Evolutionary conservation across 2,888 invertebrate species (phyloP).

Genomic region (Clostera curtula): DNA sequence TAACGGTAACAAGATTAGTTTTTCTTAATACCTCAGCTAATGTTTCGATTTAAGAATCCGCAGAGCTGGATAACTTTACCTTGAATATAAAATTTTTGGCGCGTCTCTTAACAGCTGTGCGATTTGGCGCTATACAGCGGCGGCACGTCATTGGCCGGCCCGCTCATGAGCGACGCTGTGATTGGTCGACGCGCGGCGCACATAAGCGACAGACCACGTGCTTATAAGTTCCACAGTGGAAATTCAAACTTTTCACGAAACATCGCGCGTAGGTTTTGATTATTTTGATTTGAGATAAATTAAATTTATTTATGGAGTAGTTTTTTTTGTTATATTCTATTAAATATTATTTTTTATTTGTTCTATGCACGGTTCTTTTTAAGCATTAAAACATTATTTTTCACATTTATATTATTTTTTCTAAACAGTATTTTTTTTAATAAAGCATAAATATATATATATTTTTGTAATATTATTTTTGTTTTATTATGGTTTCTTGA

Average conservation of each 20-base stretch:
- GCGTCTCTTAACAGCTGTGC: constrained; percentile 65
- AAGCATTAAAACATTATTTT: too few species aligned
- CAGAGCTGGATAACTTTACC: too few species aligned
- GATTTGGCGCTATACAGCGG: constrained; percentile 57
- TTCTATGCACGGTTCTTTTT: not conserved
- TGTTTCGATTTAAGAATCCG: too few species aligned
- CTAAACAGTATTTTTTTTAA: not conserved
- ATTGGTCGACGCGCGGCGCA: constrained; percentile 56
- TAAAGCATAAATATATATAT: constrained; percentile 1
- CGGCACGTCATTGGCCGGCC: constrained; percentile 41
- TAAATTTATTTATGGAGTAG: not conserved
- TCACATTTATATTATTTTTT: too few species aligned
- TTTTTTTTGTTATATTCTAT: not conserved
- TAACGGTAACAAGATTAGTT: too few species aligned
- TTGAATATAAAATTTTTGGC: constrained; percentile 21
- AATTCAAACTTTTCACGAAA: constrained; percentile 52
- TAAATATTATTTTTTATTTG: not conserved
- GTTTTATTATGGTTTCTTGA: too few species aligned
- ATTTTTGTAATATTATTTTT: not conserved
- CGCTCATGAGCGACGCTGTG: constrained; percentile 56
- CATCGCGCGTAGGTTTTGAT: constrained; percentile 4
- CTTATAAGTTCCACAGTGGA: constrained; percentile 61
- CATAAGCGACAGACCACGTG: constrained; percentile 69
- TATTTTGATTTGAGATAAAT: constrained; percentile 1
- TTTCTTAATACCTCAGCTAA: too few species aligned